Evolutionary conservation across 2,797 vertebrate genomes (phyloP), one percentile per base, ranked within the genome.

Genomic region (Allobates femoralis): DNA sequence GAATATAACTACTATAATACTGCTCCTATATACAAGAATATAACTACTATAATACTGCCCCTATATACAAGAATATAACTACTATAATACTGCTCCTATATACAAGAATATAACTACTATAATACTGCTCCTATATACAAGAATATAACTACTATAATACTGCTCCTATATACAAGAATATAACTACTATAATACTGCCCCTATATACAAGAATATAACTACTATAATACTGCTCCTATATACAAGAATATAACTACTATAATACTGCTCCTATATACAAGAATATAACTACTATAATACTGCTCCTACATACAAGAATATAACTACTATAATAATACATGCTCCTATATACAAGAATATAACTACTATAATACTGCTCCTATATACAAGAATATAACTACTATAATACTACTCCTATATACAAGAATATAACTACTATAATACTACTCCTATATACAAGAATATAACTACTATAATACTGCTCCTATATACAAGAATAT

Each of bases 161-260:
- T n/a, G n/a, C n/a, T n/a, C n/a, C n/a, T n/a, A n/a, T n/a, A n/a
- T n/a, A n/a, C n/a, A n/a, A n/a, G n/a, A n/a, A n/a, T n/a, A n/a
- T n/a, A n/a, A n/a, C n/a, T n/a, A n/a, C n/a, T n/a, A n/a, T n/a
- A n/a, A n/a, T n/a, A n/a, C n/a, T n/a, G n/a, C n/a, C n/a, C n/a
- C n/a, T n/a, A n/a, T n/a, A n/a, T n/a, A n/a, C n/a, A n/a, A n/a
- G n/a, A n/a, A n/a, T n/a, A n/a, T n/a, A n/a, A n/a, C n/a, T n/a
- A n/a, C n/a, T n/a, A n/a, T n/a, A n/a, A n/a, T n/a, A n/a, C n/a
- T n/a, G n/a, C n/a, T n/a, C 21, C 56, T 60, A 60, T 60, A 10
- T 60, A 60, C 56, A 60, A 60, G 56, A 60, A 60, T 60, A 60
- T 60, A 60, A 60, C 21, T 23, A 60, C 56, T 60, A 60, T 60